Conservation (phyloP, 2,797 vertebrate species). For the Sorex maritimensis region DNA sequence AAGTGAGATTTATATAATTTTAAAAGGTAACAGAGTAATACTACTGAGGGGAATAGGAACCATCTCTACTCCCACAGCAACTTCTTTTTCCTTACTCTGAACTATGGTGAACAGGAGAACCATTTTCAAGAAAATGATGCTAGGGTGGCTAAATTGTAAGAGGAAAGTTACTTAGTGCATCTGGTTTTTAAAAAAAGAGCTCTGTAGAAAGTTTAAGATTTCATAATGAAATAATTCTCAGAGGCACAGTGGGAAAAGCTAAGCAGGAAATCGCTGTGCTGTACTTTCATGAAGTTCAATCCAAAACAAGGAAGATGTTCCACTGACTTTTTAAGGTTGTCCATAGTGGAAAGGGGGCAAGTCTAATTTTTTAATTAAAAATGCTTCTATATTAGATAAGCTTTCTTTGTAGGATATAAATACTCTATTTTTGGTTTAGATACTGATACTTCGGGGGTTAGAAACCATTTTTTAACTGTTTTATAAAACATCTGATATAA, state of each 20-base stretch:
- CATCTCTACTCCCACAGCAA: not conserved
- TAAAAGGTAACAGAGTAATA: not conserved
- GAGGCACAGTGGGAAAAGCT: constrained; percentile 51
- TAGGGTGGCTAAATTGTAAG: constrained; percentile 3
- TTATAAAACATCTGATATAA: constrained; percentile 32
- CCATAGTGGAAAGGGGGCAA: not conserved
- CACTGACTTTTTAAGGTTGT: constrained; percentile 39
- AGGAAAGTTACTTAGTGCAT: constrained; percentile 30
- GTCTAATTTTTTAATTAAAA: constrained; percentile 29
- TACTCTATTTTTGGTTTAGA: constrained; percentile 46
- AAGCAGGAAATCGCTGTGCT: constrained; percentile 65
- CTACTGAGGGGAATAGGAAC: not conserved
- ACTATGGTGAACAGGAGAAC: not conserved
- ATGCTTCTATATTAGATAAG: not conserved
- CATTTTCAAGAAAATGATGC: constrained; percentile 48
- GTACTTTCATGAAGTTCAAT: constrained; percentile 48
- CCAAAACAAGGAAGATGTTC: constrained; percentile 25
- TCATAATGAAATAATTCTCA: constrained; percentile 63
- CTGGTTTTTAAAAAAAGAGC: constrained; percentile 38
- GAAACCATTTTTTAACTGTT: not conserved
- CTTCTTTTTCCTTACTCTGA: not conserved
- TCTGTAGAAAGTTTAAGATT: not conserved
- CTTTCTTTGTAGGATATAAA: constrained; percentile 58
- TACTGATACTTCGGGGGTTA: not conserved
- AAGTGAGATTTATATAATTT: not conserved